Percentiles rank a stretch among this genome's conserved stretches.
Evolutionary conservation across 2,113 vertebrate species (phyloP).

Genomic region (Ochotona curzoniae): DNA sequence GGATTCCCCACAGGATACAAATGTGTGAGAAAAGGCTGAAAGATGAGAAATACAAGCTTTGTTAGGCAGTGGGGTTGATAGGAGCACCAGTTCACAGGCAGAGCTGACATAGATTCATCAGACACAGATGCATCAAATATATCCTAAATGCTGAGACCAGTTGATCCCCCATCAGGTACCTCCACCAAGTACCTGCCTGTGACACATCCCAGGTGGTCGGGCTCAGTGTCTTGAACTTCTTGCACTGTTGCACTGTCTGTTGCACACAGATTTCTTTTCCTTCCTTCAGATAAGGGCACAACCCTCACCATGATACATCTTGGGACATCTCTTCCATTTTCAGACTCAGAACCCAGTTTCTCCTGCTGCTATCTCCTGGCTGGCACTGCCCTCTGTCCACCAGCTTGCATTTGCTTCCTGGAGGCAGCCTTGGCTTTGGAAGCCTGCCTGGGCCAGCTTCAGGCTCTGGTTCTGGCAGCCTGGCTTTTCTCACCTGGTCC

Average conservation of each 20-base stretch:
- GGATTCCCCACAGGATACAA: background rate
- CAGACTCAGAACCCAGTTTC: background rate
- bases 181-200: background rate
- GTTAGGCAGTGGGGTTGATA: background rate
- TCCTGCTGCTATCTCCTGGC: background rate
- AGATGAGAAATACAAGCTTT: background rate
- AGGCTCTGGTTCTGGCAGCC: background rate
- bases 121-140: background rate
- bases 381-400: background rate
- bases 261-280: background rate
- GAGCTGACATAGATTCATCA: background rate
- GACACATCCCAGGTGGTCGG: background rate
- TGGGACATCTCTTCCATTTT: background rate
- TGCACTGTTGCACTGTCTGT: background rate
- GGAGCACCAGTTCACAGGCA: background rate
- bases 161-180: background rate
- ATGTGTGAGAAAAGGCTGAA: background rate
- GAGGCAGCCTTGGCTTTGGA: background rate
- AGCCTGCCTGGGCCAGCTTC: background rate
- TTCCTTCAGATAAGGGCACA: background rate
- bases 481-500: background rate
- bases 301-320: background rate
- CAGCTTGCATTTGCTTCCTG: background rate
- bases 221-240: background rate
- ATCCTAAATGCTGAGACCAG: background rate